Evolutionary conservation across 2,797 vertebrate species (phyloP).

Genomic region (Threskiornis aethiopicus): DNA sequence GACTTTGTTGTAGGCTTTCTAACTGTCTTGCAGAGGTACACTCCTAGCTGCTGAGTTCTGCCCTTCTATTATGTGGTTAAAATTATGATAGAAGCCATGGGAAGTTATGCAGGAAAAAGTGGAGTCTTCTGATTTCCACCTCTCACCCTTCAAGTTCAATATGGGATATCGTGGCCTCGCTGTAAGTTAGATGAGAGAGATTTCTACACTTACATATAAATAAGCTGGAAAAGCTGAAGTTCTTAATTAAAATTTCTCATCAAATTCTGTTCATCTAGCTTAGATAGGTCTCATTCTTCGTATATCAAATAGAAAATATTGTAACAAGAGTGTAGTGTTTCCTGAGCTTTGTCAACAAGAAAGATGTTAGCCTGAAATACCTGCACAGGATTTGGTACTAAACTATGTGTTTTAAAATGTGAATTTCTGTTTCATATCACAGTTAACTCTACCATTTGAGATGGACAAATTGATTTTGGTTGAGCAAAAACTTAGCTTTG

Average conservation of each 20-base stretch:
- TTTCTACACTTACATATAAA: background rate
- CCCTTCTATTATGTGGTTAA: background rate
- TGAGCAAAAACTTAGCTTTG: background rate
- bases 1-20: background rate
- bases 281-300: background rate
- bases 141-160: background rate
- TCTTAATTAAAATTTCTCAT: background rate
- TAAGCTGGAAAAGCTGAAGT: background rate
- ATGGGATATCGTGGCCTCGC: background rate
- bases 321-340: background rate
- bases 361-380: background rate
- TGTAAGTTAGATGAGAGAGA: background rate
- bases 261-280: background rate
- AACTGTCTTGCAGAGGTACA: background rate
- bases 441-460: background rate
- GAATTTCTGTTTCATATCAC: background rate
- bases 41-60: background rate
- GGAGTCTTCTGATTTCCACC: background rate
- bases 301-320: background rate
- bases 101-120: background rate
- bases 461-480: background rate
- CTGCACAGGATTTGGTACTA: background rate
- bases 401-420: background rate
- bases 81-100: background rate
- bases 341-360: background rate